Base-by-base conservation (phyloP, 2,888 invertebrate species). In the Acanthosepion pharaonis region DNA sequence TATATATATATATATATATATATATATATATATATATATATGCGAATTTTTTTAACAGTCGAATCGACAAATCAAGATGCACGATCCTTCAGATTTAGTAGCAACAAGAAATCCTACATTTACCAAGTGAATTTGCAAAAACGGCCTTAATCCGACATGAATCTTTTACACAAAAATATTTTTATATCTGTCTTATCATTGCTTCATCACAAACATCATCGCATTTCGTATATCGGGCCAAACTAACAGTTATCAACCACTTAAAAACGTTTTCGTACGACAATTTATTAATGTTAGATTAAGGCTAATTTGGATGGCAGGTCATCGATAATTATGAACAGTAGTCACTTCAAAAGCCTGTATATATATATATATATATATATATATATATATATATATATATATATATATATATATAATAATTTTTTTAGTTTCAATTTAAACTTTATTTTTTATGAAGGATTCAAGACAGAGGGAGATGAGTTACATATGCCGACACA, bases 141-240 rank as follows among this genome's bases (percentile, higher is more conserved):
- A 5, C 78, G 78, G 33, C n/a, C n/a, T 78, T 78, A 78, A 78
- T n/a, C n/a, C 33, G 33, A 11, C n/a, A 78, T 33, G n/a, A n/a
- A n/a, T n/a, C n/a, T n/a, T n/a, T 78, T 78, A n/a, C n/a, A 78
- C 78, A 78, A 78, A n/a, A 78, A 78, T 15, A 15, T 78, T n/a
- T 78, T 33, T 78, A 15, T 78, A 0, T 33, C 33, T n/a, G 15
- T n/a, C 78, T 78, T 78, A 78, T 78, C 78, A 33, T n/a, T 33
- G 78, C n/a, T n/a, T n/a, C n/a, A 78, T 78, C 78, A 78, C 78
- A 78, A 78, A 78, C 78, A 78, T 78, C 78, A n/a, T 78, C 78
- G 18, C n/a, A 78, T 78, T 78, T 78, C 78, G 78, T 78, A 78
- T 33, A 33, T 15, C 5, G 11, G n/a, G 78, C n/a, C 78, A 20